Base-by-base conservation (phyloP, 2,888 invertebrate genomes). In the Ectemnius lituratus region DNA sequence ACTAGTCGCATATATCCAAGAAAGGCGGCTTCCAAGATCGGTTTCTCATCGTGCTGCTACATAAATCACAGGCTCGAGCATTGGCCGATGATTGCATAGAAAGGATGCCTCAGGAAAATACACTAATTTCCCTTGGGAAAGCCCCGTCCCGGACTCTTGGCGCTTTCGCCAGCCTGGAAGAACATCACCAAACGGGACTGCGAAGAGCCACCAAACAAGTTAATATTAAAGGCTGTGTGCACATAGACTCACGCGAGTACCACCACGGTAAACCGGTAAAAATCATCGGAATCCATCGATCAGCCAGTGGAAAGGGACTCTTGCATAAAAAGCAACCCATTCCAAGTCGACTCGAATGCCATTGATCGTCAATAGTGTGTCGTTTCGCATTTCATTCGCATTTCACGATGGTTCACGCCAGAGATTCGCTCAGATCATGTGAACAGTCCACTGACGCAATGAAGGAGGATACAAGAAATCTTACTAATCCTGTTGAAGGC, bases 381-480 rank as follows among this genome's bases (percentile, higher is more conserved):
- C 5, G 56, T 16, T 28, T 23, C 46, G 65, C 62, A 56, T 62
- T 70, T 76, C 70, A 57, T 62, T n/a, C n/a, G n/a, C n/a, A n/a
- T n/a, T n/a, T n/a, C n/a, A 45, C 47, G 11, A 4, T 11, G 37
- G 37, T 37, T 37, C 8, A 37, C 8, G 37, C 4, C 37, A 37
- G 11, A 37, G 11, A 37, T 37, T 37, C 11, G 0, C 1, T 2
- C 37, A 1, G 37, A 37, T 23, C 11, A n/a, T 2, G 58, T 59
- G 59, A 28, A 37, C 13, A 57, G 20, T n/a, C n/a, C n/a, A n/a
- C n/a, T 20, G 57, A 57, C 20, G 18, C 16, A 56, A 18, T 4
- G 57, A 3, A 23, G 16, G 57, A 57, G 6, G 2, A 23, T 20
- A 23, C 18, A 23, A 57, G 37, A 27, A 46, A 28, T 27, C 47